Percentiles rank a stretch among this genome's conserved stretches.
Conservation (phyloP, 1,140 invertebrate species). For the Euborellia annulipes region DNA sequence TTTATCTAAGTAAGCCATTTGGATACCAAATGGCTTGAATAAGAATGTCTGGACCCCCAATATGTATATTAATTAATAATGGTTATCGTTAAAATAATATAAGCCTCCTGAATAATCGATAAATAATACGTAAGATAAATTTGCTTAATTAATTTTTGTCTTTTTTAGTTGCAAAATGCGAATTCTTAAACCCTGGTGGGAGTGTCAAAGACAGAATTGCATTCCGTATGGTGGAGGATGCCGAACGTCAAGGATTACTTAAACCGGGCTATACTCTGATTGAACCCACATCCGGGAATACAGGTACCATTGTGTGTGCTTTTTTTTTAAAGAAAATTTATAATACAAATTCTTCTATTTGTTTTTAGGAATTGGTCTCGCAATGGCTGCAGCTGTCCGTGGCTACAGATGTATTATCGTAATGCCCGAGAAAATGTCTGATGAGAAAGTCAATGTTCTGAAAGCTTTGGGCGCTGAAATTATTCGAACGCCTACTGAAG, state of each 20-base stretch:
- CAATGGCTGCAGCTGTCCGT: conserved; percentile 23
- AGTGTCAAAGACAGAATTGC: conserved; percentile 22
- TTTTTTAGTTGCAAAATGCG: conserved; percentile 18
- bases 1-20: no score
- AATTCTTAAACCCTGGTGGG: conserved; percentile 20
- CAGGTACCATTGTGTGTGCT: no score
- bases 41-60: no score
- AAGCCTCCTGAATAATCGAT: no score
- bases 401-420: conserved; percentile 28
- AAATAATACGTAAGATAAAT: no score
- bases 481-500: conserved; percentile 14
- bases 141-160: not conserved
- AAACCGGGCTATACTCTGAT: conserved; percentile 24
- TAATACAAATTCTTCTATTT: not conserved
- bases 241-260: conserved; percentile 24
- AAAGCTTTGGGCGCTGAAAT: conserved; percentile 21
- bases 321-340: no score
- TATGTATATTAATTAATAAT: no score
- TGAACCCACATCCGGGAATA: conserved; percentile 29
- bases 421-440: conserved; percentile 29
- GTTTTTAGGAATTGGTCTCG: conserved; percentile 22
- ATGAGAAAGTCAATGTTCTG: conserved; percentile 20
- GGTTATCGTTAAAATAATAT: no score
- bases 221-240: conserved; percentile 22
- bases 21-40: no score